phyloP scores from a whole-genome alignment of 2,797 vertebrate genomes.

The Micromesistius poutassou region DNA sequence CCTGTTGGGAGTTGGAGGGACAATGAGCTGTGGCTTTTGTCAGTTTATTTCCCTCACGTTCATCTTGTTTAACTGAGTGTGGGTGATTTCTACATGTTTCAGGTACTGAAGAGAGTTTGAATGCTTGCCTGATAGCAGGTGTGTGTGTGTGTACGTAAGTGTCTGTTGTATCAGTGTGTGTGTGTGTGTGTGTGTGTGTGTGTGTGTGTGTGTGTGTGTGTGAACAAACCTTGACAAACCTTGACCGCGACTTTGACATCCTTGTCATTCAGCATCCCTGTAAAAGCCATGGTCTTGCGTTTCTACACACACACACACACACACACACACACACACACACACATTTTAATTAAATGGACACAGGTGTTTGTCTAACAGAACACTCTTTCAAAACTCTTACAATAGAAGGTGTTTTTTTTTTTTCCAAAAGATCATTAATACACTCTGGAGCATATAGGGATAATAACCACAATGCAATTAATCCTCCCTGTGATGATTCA shows the following conservation, averaged over 20 bases:
- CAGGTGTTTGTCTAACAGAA: conserved; percentile 32
- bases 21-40: background rate
- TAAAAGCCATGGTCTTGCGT: conserved; percentile 72
- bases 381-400: conserved; percentile 1
- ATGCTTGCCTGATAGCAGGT: background rate
- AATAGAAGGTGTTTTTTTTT: background rate
- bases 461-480: background rate
- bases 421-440: background rate
- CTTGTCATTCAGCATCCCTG: conserved; percentile 75
- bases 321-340: conserved; percentile 16
- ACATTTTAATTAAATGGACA: conserved; percentile 30
- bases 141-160: background rate
- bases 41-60: background rate
- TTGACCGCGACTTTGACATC: conserved; percentile 77
- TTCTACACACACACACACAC: conserved; percentile 41
- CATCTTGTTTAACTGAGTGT: background rate
- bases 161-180: background rate
- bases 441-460: background rate
- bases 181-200: background rate
- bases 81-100: background rate
- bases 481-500: background rate
- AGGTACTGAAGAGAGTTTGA: background rate
- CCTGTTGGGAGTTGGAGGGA: conserved; percentile 32
- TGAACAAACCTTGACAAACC: conserved; percentile 50
- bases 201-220: background rate